These are phyloP conservation scores for Actinia tenebrosa DNA, from an alignment of 64 coral and sea anemone genomes.

Conservation along the genomic window DNA sequence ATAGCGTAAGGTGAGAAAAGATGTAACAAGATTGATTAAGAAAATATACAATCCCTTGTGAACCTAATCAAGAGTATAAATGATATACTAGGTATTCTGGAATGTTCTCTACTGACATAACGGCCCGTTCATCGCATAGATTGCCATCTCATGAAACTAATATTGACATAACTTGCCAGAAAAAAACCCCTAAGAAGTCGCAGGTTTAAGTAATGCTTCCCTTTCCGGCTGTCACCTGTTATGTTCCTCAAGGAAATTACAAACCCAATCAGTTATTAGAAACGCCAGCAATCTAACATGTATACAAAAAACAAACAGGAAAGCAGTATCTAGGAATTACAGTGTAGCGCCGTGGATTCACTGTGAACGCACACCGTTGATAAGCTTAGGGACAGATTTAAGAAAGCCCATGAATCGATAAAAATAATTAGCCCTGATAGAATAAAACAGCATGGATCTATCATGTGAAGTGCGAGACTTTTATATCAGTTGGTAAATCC, in stretches of 20 bases:
- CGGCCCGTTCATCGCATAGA: neutral
- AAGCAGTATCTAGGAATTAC: neutral
- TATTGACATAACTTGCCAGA: neutral
- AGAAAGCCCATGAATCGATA: neutral
- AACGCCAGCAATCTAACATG: neutral
- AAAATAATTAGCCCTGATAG: neutral
- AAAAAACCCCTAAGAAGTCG: neutral
- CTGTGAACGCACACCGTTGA: neutral
- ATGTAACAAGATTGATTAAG: neutral
- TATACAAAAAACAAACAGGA: neutral
- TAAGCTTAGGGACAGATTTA: neutral
- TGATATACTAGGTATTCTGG: neutral
- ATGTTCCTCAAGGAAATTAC: neutral
- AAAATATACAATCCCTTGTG: neutral
- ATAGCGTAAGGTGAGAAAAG: neutral
- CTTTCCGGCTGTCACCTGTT: slow-evolving; percentile 11
- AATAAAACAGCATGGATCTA: neutral
- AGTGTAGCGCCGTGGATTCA: neutral
- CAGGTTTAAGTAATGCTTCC: neutral
- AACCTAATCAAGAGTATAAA: neutral
- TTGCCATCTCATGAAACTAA: slow-evolving; percentile 1
- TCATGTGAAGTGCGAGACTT: neutral
- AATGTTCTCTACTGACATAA: neutral
- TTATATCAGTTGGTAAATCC: neutral
- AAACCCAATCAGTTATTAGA: neutral